phyloP scores from a whole-genome alignment of 2,888 invertebrate species.

The Drosophila borborema region DNA sequence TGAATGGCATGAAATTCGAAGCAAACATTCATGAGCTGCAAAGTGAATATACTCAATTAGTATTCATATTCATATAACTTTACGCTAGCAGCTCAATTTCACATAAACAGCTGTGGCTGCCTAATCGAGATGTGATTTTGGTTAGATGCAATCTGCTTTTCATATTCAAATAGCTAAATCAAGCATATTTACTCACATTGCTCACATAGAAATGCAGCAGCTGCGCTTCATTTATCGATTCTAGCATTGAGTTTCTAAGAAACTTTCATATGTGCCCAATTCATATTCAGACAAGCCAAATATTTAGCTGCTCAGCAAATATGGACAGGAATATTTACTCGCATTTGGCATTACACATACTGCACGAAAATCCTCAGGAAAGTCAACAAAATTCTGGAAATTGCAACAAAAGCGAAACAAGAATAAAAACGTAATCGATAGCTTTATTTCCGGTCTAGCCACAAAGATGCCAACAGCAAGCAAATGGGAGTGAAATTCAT shows the following conservation, averaged over 20 bases:
- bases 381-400: conserved; percentile 1
- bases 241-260: too few relatives aligned
- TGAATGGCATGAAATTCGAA: neutral
- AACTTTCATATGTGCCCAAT: neutral
- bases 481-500: conserved; percentile 46
- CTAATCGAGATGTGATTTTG: neutral
- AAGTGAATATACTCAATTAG: neutral
- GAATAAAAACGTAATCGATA: conserved; percentile 44
- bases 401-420: conserved; percentile 6
- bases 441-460: conserved; percentile 40
- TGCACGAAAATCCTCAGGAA: conserved; percentile 36
- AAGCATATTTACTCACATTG: conserved; percentile 2
- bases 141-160: neutral
- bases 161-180: neutral
- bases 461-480: conserved; percentile 47
- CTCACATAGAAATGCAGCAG: conserved; percentile 28
- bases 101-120: neutral
- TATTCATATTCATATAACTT: neutral
- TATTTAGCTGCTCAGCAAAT: neutral
- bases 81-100: neutral
- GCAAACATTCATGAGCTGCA: too few relatives aligned
- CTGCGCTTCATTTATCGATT: conserved; percentile 1
- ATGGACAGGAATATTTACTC: neutral
- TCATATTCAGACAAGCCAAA: neutral
- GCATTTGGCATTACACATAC: conserved; percentile 8